Base-by-base conservation (phyloP, 2,113 vertebrate species). In the Cochlearius cochlearius region DNA sequence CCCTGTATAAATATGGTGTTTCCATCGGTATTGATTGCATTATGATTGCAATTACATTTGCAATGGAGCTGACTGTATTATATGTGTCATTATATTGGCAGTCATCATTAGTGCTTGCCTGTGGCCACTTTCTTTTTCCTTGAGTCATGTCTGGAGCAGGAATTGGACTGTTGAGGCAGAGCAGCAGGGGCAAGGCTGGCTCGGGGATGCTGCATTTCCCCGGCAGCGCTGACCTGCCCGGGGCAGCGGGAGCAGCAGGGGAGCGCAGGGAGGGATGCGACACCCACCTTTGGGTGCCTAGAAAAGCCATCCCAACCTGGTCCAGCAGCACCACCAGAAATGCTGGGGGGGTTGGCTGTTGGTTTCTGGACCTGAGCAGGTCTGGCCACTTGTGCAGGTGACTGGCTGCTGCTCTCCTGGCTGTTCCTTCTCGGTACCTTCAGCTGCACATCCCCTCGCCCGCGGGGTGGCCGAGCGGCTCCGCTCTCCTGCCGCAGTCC, bases 1-100 rank as follows among this genome's bases (percentile, higher is more conserved):
- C 86, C 92, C 94, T 97, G 96, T 97, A 97, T 94, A 97, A 97
- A 96, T 97, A 97, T 4, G 64, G 88, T 95, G 94, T 95, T 97
- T 96, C 91, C 97, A 89, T 56, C 45, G 62, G 68, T 95, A 87
- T 97, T 86, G 96, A 95, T 96, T 76, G 86, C 86, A 89, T 96
- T 95, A 87, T 56, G 92, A 95, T 76, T 87, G 94, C 95, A 91
- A 89, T 97, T 97, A 74, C 86, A 16, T 62, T 92, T 95, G 94
- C 96, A 84, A 4, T 18, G 94, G 90, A 67, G 88, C 96, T 56
- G 91, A 60, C 86, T 92, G 88, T 55, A 59, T 86, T 63, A 39
- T 11, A 10, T 14, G 76, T 81, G 80, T 75, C 56, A 21, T 94
- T 89, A 78, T 20, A 72, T 45, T 80, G 88, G 92, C 94, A 92